Evolutionary conservation across 2,888 invertebrate genomes (phyloP).

Genomic region (Globia sparganii): DNA sequence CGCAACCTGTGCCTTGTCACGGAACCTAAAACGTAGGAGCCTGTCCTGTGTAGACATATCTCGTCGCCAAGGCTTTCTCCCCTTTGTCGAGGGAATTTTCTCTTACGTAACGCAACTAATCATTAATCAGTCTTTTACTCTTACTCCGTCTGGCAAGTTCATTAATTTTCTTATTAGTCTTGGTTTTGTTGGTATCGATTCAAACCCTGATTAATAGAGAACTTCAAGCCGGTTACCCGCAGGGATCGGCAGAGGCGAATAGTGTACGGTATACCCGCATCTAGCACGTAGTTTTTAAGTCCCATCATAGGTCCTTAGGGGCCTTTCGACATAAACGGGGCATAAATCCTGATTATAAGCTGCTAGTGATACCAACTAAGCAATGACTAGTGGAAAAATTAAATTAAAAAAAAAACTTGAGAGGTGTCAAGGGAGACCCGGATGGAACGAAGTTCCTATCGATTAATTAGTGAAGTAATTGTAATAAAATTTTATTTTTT

Average conservation of each 20-base stretch:
- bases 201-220: conserved; percentile 27
- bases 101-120: conserved; percentile 10
- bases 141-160: conserved; percentile 28
- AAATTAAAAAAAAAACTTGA: neutral
- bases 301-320: neutral
- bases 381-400: neutral
- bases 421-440: no score
- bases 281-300: neutral
- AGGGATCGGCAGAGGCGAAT: neutral
- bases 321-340: neutral
- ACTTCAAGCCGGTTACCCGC: neutral
- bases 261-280: neutral
- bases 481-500: no score
- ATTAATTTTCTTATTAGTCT: conserved; percentile 47
- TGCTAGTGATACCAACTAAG: neutral
- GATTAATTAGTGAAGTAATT: no score
- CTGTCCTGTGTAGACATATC: conserved; percentile 15
- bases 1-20: conserved; percentile 5
- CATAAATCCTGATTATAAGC: neutral
- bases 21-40: neutral
- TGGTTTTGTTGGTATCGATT: conserved; percentile 45
- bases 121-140: conserved; percentile 47
- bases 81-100: neutral
- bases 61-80: neutral
- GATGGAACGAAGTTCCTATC: no score